Evolutionary conservation across 2,113 vertebrate genomes (phyloP), one percentile per base, ranked within the genome.

Genomic region (Setophaga kirtlandii): DNA sequence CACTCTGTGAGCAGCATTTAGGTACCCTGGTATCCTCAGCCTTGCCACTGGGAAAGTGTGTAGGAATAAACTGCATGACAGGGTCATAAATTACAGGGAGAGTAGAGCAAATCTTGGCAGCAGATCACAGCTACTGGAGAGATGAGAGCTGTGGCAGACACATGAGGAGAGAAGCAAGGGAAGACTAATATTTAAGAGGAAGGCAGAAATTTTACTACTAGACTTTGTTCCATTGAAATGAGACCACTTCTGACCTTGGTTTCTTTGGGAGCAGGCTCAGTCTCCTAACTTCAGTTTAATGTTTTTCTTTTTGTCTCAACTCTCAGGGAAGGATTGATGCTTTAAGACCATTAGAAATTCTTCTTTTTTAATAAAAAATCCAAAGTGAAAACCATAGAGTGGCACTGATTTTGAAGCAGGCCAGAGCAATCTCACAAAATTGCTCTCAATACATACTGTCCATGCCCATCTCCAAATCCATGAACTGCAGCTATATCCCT

Each of bases 141-240:
- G 81, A 93, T 71, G 89, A 84, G 83, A 81, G 81, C 83, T 74
- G 68, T 94, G 93, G 94, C 80, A 95, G 90, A 90, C 82, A 86
- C 85, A 90, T 59, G 84, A 96, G 67, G 30, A 85, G 93, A 44
- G 81, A 90, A 80, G 93, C 68, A 90, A 95, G 93, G 87, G 67
- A 91, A 96, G 71, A 85, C 67, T 91, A 77, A 67, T 94, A 95
- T 88, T 96, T 83, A 74, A 74, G 56, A 90, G 93, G 85, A 94
- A 91, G 56, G 79, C 60, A 93, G 75, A 93, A 85, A 63, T 88
- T 90, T 90, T 80, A 70, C 77, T 83, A 16, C 28, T 90, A 53
- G 81, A 69, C 27, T 90, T 70, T 80, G n/a, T 83, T 91, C 55
- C 52, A 47, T 27, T 83, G 85, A 90, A 90, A 83, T 65, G 31